Evolutionary conservation across 2,113 vertebrate genomes (phyloP), one percentile per base, ranked within the genome.

Genomic region (Oreochromis tanganicae): DNA sequence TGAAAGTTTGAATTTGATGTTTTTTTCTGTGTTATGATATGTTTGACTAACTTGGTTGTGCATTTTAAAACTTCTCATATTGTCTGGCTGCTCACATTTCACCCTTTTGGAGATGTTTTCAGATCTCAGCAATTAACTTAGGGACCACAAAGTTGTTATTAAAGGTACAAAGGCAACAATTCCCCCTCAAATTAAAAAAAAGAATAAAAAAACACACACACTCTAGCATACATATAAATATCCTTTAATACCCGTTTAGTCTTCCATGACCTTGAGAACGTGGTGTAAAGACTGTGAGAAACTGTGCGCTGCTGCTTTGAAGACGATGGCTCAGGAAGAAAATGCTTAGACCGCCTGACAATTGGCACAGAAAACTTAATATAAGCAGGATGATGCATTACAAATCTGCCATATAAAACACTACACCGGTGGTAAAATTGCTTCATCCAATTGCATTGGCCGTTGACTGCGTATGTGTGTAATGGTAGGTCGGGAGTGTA

Each of bases 321-420:
- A 89, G 38, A 48, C 4, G 43, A 80, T 9, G 56, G 78, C 81
- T 32, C 38, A 50, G 41, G 80, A n/a, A 50, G 80, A 52, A 80
- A 78, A 83, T 71, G 43, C 89, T 84, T 36, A 88, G 86, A 89
- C 75, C 3, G 24, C 78, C 83, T 80, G 82, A 92, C 91, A 90
- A 91, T 50, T 95, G 92, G 92, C 91, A 86, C 83, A 73, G 66
- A 87, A 83, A 66, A 12, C 48, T 92, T 87, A 90, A 93, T 61
- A 86, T 84, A 92, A 92, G 89, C 89, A 90, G 57, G 66, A 91
- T 73, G 91, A 91, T 88, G 90, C 87, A 80, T 91, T 85, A 73
- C 75, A 86, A 61, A 89, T 87, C 71, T 88, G 87, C 92, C 94
- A 92, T 82, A 85, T 88, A 93, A 94, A 93, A 94, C 91, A 89